Percentiles rank a stretch among this genome's conserved stretches.
Evolutionary conservation across 2,113 vertebrate species (phyloP).

Genomic region (Lycaon pictus): DNA sequence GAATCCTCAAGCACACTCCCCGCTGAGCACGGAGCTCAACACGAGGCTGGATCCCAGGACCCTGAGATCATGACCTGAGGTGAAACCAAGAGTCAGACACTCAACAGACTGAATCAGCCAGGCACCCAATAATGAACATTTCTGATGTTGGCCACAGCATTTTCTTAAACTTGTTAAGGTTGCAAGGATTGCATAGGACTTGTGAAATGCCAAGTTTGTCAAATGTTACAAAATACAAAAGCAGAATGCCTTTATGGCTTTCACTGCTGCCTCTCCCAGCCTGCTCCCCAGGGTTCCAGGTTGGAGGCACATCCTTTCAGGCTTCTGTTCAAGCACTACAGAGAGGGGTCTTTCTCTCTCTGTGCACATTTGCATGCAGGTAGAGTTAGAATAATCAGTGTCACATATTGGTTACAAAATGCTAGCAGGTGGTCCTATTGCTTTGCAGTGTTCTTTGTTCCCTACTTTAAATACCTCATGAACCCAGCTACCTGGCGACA

Average conservation of each 20-base stretch:
- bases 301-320: not conserved
- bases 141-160: not conserved
- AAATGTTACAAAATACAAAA: too few relatives aligned
- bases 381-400: not conserved
- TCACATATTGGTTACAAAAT: too few relatives aligned
- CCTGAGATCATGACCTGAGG: not conserved
- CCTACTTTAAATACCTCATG: not conserved
- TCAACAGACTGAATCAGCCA: not conserved
- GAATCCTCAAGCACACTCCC: not conserved
- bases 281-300: too few relatives aligned
- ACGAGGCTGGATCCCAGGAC: not conserved
- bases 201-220: not conserved
- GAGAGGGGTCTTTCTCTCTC: not conserved
- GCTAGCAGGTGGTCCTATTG: not conserved
- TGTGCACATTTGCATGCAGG: fast-evolving
- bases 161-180: not conserved
- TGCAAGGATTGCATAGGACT: not conserved
- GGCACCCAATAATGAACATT: not conserved
- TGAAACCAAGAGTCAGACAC: not conserved
- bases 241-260: not conserved
- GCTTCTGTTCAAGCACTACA: not conserved
- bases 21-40: not conserved
- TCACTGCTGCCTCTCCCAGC: not conserved
- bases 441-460: not conserved
- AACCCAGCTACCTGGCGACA: fast-evolving